Evolutionary conservation across 1,140 invertebrate genomes (phyloP), one percentile per base, ranked within the genome.

Genomic region (Polypedilum pembai): DNA sequence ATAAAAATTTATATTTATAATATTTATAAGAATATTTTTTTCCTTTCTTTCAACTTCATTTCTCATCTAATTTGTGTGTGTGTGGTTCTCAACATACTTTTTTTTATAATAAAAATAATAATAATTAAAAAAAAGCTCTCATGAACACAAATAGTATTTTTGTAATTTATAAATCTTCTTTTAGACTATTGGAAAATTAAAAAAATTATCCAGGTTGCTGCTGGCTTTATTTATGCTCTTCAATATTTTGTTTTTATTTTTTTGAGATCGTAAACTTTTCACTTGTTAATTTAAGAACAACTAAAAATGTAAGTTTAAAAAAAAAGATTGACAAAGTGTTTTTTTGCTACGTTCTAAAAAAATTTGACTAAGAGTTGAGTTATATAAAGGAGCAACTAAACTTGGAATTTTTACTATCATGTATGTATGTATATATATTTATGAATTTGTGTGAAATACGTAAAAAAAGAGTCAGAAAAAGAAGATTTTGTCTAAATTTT

Each of bases 141-240:
- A 12, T 69, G 65, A 69, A 69, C 65, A 69, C 65, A 69, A 69
- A 20, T 18, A 69, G 65, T 69, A 18, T 69, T 69, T 17, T 17
- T 56, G 10, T 56, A 17, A 15, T 56, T 1, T 56, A 17, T 56
- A 56, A 56, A 15, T 15, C n/a, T 56, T 56, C n/a, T 17, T 56
- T 33, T 33, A 33, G 24, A 33, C 24, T 33, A 33, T 33, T 56
- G 12, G n/a, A 56, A 56, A 56, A 56, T 56, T 56, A 56, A 56
- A 56, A 45, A 45, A 56, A 56, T n/a, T 15, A 56, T 56, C 45
- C 45, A 56, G 45, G 5, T 33, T 33, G 1, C 24, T 33, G 24
- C 24, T 33, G 24, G 24, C 24, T 33, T 33, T 33, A 33, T n/a
- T n/a, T 5, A 33, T 33, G 24, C 24, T 33, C 24, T 33, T 33